Evolutionary conservation across 2,888 invertebrate genomes (phyloP), one percentile per base, ranked within the genome.

Genomic region (Dicyrtomina minuta): DNA sequence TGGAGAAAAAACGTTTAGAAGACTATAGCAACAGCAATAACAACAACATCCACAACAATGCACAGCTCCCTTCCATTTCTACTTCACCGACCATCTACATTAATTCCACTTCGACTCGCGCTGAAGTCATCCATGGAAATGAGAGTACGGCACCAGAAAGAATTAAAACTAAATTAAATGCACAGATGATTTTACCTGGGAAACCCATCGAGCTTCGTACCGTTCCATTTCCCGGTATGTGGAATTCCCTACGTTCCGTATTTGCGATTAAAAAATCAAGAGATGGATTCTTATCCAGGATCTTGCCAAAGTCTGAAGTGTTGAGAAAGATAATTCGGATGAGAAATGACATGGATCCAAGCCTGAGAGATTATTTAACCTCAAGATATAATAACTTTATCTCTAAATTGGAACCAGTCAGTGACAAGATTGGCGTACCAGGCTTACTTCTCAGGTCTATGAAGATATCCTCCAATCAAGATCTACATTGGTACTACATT

Each of bases 361-460:
- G 49, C 10, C 59, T 78, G 24, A 60, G 73, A 39, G 68, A 70
- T 2, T 76, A 72, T 61, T 66, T 78, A 15, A 75, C 75, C 1
- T 65, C 68, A 8, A 78, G 74, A 59, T 78, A 74, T 72, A 78
- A 78, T 64, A 72, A 71, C 17, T 74, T 78, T 24, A 49, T 78
- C 20, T 68, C 71, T 10, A 75, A 70, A 41, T 53, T 77, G n/a
- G 51, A 74, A 17, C 75, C 75, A 13, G 76, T 75, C 72, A 76
- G 76, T 64, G 72, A 75, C 17, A 74, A 66, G 17, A 73, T 78
- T 53, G 78, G 76, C 0, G 73, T 76, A 8, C 74, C 77, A 0
- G 51, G 74, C 0, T 76, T 71, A 62, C 75, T 77, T 6, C 58
- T 78, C n/a, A 75, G 75, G 41, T 72, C 78, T 0, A 75, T 78